phyloP scores from a whole-genome alignment of 2,888 invertebrate genomes.

The Xylota sylvarum region DNA sequence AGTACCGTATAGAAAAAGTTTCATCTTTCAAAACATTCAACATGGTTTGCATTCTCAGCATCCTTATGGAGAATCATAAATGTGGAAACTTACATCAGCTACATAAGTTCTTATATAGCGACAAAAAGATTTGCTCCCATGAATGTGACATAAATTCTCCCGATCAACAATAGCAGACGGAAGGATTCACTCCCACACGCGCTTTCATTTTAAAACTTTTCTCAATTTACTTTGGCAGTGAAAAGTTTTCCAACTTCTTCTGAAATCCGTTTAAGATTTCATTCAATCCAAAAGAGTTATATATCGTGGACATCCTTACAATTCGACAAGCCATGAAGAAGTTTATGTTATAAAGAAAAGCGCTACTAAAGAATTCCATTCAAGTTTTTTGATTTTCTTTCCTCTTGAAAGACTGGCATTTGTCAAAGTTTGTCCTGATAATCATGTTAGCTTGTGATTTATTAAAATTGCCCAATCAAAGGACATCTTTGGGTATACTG shows the following conservation, averaged over 20 bases:
- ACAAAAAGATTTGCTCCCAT: neutral
- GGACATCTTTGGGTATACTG: neutral
- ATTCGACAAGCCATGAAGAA: neutral
- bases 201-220: conserved; percentile 4
- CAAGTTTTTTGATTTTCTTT: neutral
- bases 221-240: conserved; percentile 1
- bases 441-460: conserved; percentile 23
- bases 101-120: neutral
- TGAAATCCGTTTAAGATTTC: conserved; percentile 26
- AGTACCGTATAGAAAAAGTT: too few species aligned
- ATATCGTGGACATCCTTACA: neutral
- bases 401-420: neutral
- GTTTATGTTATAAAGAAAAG: neutral
- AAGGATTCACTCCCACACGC: neutral
- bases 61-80: neutral
- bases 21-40: too few species aligned
- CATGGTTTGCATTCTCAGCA: too few species aligned
- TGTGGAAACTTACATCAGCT: neutral
- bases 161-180: neutral
- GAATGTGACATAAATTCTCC: neutral
- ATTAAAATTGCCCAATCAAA: conserved; percentile 26
- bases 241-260: conserved; percentile 37
- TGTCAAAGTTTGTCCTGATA: conserved; percentile 10
- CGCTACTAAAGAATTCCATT: neutral
- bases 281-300: conserved; percentile 11